A percentile compares a stretch with the other conserved stretches of the same genome.
Conservation (phyloP, 1,140 invertebrate species). For the Drosophila novamexicana region DNA sequence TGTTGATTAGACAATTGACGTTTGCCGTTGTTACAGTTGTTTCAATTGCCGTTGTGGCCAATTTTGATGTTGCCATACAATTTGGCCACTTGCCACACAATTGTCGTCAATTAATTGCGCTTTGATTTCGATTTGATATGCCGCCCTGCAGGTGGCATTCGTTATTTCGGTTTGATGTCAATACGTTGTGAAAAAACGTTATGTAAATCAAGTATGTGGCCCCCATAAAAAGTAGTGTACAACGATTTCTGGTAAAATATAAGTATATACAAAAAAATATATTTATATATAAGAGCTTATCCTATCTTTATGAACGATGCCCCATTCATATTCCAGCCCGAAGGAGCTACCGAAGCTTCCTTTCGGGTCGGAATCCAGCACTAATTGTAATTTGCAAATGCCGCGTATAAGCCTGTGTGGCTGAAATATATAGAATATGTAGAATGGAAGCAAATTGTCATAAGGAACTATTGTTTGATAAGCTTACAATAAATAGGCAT, state of each 20-base stretch:
- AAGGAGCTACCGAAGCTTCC: no score
- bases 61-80: constrained; percentile 69
- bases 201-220: constrained; percentile 48
- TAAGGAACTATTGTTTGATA: no score
- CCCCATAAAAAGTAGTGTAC: not conserved
- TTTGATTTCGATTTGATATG: constrained; percentile 77
- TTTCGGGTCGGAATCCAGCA: no score
- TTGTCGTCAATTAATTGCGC: constrained; percentile 81
- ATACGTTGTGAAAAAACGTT: constrained; percentile 30
- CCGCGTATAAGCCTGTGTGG: no score
- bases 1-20: constrained; percentile 82
- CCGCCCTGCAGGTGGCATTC: constrained; percentile 78
- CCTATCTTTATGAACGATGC: no score
- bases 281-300: no score
- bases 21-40: constrained; percentile 63
- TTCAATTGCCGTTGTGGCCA: constrained; percentile 52
- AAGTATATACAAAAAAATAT: no score
- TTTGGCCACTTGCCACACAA: constrained; percentile 70
- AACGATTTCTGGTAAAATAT: not conserved
- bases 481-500: no score
- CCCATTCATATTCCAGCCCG: no score
- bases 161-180: constrained; percentile 43
- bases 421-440: no score
- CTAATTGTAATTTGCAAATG: no score
- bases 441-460: no score